Conservation (phyloP, 1,140 invertebrate genomes). For the Drosophila varians region DNA sequence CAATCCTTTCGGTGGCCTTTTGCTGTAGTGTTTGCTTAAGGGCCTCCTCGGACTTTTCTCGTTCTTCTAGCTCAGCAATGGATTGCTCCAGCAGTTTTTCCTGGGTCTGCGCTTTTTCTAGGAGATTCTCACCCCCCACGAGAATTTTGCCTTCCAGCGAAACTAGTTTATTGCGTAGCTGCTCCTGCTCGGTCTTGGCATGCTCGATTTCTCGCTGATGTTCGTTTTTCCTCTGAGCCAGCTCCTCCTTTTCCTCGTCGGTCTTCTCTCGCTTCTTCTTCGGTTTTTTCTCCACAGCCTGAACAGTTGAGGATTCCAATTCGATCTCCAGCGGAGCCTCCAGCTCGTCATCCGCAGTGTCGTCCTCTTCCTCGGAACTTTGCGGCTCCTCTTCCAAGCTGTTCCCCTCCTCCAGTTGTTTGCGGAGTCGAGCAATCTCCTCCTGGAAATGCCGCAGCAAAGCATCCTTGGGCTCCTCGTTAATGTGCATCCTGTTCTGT, state of each 20-base stretch:
- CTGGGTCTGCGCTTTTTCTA: conserved; percentile 98
- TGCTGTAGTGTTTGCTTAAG: conserved; percentile 92
- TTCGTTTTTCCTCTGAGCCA: conserved; percentile 85
- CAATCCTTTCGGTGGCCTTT: conserved; percentile 95
- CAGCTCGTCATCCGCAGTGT: conserved; percentile 63
- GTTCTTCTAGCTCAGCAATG: conserved; percentile 93
- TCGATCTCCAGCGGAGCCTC: conserved; percentile 83
- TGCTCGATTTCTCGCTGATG: conserved; percentile 85
- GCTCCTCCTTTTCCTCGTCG: conserved; percentile 87
- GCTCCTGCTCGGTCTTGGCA: conserved; percentile 87
- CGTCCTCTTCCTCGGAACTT: conserved; percentile 73
- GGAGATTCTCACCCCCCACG: conserved; percentile 98
- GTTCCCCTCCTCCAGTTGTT: conserved; percentile 89
- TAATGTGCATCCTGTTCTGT: conserved; percentile 97
- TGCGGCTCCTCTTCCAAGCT: conserved; percentile 74
- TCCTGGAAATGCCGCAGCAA: conserved; percentile 97
- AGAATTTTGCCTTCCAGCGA: conserved; percentile 97
- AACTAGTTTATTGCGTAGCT: conserved; percentile 93
- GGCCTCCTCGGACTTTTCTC: conserved; percentile 92
- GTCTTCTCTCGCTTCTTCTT: conserved; percentile 85
- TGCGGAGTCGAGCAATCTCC: conserved; percentile 96
- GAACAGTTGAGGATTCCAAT: conserved; percentile 79
- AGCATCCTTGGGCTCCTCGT: conserved; percentile 99
- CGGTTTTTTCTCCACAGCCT: conserved; percentile 80
- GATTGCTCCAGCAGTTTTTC: conserved; percentile 95